phyloP scores from a whole-genome alignment of 2,888 invertebrate genomes.

The Caenorhabditis sp. region DNA sequence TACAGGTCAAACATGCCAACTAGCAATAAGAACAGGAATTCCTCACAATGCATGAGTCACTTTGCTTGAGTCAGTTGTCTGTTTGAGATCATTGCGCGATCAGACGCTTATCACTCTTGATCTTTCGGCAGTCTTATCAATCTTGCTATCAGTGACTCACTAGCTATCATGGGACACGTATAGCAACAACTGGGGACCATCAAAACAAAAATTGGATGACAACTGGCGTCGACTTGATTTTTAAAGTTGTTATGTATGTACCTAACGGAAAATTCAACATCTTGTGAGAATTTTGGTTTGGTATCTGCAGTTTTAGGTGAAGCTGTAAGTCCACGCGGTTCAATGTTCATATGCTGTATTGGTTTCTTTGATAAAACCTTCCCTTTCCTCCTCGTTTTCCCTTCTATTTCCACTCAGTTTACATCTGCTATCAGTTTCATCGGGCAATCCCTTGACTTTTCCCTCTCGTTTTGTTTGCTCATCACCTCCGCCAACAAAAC shows the following conservation, averaged over 20 bases:
- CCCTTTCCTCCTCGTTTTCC: not conserved
- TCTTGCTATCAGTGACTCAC: not conserved
- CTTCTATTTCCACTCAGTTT: slow-evolving; percentile 7
- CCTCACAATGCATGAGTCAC: not conserved
- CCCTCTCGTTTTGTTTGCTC: slow-evolving; percentile 44
- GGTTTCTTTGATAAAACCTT: not conserved
- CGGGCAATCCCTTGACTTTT: slow-evolving; percentile 20
- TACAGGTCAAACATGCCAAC: no score
- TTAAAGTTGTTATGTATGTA: no score
- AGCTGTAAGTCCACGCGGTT: not conserved
- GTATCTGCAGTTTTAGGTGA: not conserved
- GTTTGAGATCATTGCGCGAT: slow-evolving; percentile 5
- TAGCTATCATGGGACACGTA: not conserved
- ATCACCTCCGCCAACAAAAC: slow-evolving; percentile 43
- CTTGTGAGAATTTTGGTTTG: no score
- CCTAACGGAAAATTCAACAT: no score
- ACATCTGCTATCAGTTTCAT: slow-evolving; percentile 52
- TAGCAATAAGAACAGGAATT: not conserved
- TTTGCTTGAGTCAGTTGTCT: not conserved
- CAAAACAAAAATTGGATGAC: not conserved
- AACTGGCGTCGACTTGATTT: no score
- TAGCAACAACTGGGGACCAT: not conserved
- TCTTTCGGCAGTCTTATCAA: not conserved
- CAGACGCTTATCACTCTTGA: not conserved
- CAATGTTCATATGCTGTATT: slow-evolving; percentile 7